Evolutionary conservation across 2,797 vertebrate genomes (phyloP), one percentile per base, ranked within the genome.

Genomic region (Danio choprae): DNA sequence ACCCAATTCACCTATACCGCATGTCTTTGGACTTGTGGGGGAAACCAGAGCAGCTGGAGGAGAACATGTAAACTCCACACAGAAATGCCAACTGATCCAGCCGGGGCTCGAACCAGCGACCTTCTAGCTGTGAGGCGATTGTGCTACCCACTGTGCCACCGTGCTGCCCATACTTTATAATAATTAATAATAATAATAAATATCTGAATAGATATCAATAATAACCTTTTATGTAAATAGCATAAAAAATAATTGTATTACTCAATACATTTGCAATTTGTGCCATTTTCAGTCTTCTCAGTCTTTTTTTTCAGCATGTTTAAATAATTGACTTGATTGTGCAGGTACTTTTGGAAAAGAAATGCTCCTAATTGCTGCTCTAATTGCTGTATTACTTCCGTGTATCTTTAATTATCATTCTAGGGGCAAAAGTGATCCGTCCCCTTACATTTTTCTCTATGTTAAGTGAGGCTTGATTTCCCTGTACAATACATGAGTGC

Each of bases 321-420:
- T 58, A 41, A 79, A 68, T 81, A 79, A 83, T 84, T 75, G 56
- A 76, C 60, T 63, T 73, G 5, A 63, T 36, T 73, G 50, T 40
- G 41, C 51, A 8, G 40, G 44, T 50, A 18, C 0, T 11, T 73
- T 16, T 58, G 16, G 53, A 38, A 74, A 74, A 60, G 44, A 84
- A 81, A 74, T 29, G 18, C 29, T 59, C 9, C 74, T 29, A 10
- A n/a, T n/a, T n/a, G n/a, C n/a, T n/a, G n/a, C n/a, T 78, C 64
- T 68, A 84, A 77, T 64, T 77, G 3, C 9, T 74, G 59, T 12
- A 81, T 83, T 74, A 71, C 55, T 55, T 77, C 53, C 38, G 65
- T 70, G 56, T 55, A 67, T 51, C 44, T 71, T 51, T 79, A 83
- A 83, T 87, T 83, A 82, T 2, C 18, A 69, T 48, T 53, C 65